Evolutionary conservation across 2,888 invertebrate genomes (phyloP).

Genomic region (Sphaerophoria taeniata): DNA sequence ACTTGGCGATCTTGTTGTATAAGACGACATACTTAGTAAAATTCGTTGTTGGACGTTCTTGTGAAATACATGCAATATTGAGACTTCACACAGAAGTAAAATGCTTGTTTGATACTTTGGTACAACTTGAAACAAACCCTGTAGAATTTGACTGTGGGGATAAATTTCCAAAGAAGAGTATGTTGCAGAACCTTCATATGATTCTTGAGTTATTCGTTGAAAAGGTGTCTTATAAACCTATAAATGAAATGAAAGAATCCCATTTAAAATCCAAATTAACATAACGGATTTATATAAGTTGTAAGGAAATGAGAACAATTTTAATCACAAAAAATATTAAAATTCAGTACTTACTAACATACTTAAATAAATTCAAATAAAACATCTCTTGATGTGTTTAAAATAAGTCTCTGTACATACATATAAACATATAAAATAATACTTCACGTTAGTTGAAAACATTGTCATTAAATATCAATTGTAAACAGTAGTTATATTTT

Average conservation of each 20-base stretch:
- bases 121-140: slow-evolving; percentile 81
- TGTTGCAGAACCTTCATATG: slow-evolving; percentile 81
- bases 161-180: slow-evolving; percentile 82
- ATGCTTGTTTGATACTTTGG: slow-evolving; percentile 82
- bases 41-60: slow-evolving; percentile 82
- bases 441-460: too few relatives aligned
- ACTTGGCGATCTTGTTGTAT: slow-evolving; percentile 82
- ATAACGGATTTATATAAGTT: too few relatives aligned
- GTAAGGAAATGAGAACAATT: too few relatives aligned
- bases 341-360: too few relatives aligned
- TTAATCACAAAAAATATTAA: too few relatives aligned
- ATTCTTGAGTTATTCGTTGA: slow-evolving; percentile 81
- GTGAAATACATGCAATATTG: slow-evolving; percentile 82
- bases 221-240: slow-evolving; percentile 82
- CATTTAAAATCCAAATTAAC: too few relatives aligned
- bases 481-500: too few relatives aligned
- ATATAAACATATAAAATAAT: too few relatives aligned
- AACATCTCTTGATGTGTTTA: too few relatives aligned
- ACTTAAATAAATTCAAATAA: too few relatives aligned
- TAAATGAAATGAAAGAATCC: slow-evolving; percentile 7
- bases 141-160: slow-evolving; percentile 82
- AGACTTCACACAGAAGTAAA: slow-evolving; percentile 81
- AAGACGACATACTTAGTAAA: slow-evolving; percentile 79
- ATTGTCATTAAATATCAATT: too few relatives aligned
- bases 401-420: too few relatives aligned